A percentile compares a stretch with the other conserved stretches of the same genome.
These are phyloP conservation scores for Tortricodes alternella DNA, from an alignment of 2,888 invertebrate genomes.

Conservation along the genomic window DNA sequence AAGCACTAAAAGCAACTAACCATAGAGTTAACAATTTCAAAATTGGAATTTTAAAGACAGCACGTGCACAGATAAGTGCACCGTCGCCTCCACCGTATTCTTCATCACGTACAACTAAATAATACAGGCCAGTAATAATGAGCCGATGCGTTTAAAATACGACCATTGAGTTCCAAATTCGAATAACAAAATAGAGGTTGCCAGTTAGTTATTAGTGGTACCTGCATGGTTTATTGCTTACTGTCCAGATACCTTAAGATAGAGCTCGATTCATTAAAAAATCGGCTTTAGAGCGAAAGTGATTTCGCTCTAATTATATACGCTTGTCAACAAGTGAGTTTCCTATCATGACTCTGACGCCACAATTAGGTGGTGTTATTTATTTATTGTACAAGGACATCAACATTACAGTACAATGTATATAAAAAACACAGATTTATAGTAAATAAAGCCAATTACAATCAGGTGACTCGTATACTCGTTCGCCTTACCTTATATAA, in stretches of 20 bases:
- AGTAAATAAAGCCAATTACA: too few relatives aligned
- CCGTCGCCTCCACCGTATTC: constrained; percentile 40
- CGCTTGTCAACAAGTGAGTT: too few relatives aligned
- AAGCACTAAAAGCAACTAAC: neutral
- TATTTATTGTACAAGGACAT: too few relatives aligned
- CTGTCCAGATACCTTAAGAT: neutral
- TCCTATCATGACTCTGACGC: too few relatives aligned
- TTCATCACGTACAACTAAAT: constrained; percentile 44
- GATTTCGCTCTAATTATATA: too few relatives aligned
- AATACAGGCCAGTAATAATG: constrained; percentile 29
- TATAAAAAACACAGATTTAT: too few relatives aligned
- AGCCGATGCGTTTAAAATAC: constrained; percentile 18
- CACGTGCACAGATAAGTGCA: constrained; percentile 30
- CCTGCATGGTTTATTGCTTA: constrained; percentile 5
- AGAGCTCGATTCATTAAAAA: neutral
- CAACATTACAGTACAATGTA: too few relatives aligned
- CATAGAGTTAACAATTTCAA: constrained; percentile 10
- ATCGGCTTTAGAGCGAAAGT: too few relatives aligned
- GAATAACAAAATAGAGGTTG: constrained; percentile 15
- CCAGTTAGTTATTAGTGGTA: constrained; percentile 14
- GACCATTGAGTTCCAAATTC: constrained; percentile 27
- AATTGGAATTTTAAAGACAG: constrained; percentile 28
- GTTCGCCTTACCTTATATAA: too few relatives aligned
- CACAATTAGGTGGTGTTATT: too few relatives aligned
- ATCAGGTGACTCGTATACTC: too few relatives aligned